Conservation (phyloP, 1,140 invertebrate genomes). For the Reticulitermes speratus region DNA sequence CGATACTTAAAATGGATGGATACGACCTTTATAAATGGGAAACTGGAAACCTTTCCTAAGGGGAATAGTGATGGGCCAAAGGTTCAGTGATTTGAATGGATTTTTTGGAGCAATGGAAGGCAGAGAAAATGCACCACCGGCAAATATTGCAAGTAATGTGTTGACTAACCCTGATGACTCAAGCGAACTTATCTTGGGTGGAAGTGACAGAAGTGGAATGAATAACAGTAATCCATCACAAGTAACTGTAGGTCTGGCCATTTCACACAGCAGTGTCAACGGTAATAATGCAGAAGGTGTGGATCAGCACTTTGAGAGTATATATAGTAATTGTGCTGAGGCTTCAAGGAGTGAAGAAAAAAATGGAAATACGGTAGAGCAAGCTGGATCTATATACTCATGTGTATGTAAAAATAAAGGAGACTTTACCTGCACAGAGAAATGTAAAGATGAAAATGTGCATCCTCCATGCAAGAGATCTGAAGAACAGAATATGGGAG, state of each 20-base stretch:
- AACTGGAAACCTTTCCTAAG: neutral
- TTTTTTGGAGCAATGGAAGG: slow-evolving; percentile 40
- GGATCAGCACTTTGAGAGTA: slow-evolving; percentile 40
- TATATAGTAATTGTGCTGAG: slow-evolving; percentile 38
- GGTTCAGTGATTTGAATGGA: slow-evolving; percentile 40
- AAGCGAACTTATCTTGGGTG: slow-evolving; percentile 24
- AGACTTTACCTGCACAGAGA: neutral
- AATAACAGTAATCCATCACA: slow-evolving; percentile 32
- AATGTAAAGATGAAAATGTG: neutral
- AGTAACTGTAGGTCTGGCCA: neutral
- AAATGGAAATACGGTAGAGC: slow-evolving; percentile 34
- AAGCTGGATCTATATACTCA: neutral
- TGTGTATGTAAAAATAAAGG: neutral
- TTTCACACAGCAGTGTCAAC: slow-evolving; percentile 4
- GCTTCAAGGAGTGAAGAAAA: slow-evolving; percentile 28
- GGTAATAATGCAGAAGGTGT: slow-evolving; percentile 36
- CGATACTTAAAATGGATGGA: neutral
- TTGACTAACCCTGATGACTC: slow-evolving; percentile 32
- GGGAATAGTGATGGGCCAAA: slow-evolving; percentile 40
- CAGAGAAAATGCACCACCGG: slow-evolving; percentile 29
- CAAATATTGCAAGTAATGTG: slow-evolving; percentile 32
- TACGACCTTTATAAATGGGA: neutral
- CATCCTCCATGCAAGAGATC: neutral
- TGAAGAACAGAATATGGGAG: neutral
- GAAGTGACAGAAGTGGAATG: neutral